Percentiles rank a stretch among this genome's conserved stretches.
Evolutionary conservation across 35 echinoderm and acorn worm species (phyloP).

Genomic region (Ptychodera flava): DNA sequence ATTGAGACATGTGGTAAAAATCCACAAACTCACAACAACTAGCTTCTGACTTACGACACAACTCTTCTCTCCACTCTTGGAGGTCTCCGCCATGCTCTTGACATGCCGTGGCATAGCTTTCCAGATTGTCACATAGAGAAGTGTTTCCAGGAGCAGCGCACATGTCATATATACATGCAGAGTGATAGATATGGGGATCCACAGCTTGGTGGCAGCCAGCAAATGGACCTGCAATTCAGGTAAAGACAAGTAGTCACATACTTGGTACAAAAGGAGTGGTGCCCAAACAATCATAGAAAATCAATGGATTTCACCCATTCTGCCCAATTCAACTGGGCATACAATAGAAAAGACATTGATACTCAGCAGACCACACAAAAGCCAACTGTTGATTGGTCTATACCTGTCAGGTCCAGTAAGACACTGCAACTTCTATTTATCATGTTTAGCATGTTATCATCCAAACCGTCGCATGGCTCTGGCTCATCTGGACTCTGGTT

Average conservation of each 20-base stretch:
- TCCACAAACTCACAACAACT: no score
- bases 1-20: no score
- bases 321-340: no score
- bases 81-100: constrained; percentile 1
- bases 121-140: constrained; percentile 49
- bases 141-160: constrained; percentile 37
- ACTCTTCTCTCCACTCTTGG: constrained; percentile 49
- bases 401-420: constrained; percentile 10
- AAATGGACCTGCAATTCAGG: constrained; percentile 9
- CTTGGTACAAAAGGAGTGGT: no score
- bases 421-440: not conserved
- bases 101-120: constrained; percentile 48
- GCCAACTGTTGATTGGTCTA: no score
- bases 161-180: constrained; percentile 46
- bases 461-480: constrained; percentile 17
- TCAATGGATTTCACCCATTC: no score
- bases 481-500: constrained; percentile 23
- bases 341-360: no score
- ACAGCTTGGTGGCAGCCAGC: constrained; percentile 27
- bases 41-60: constrained; percentile 74
- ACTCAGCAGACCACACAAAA: no score
- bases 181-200: constrained; percentile 24
- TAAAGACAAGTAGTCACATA: no score
- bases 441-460: not conserved
- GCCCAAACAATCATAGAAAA: no score